These are phyloP conservation scores for Leptinotarsa rubiginosa DNA, from an alignment of 2,888 invertebrate species.

Conservation along the genomic window DNA sequence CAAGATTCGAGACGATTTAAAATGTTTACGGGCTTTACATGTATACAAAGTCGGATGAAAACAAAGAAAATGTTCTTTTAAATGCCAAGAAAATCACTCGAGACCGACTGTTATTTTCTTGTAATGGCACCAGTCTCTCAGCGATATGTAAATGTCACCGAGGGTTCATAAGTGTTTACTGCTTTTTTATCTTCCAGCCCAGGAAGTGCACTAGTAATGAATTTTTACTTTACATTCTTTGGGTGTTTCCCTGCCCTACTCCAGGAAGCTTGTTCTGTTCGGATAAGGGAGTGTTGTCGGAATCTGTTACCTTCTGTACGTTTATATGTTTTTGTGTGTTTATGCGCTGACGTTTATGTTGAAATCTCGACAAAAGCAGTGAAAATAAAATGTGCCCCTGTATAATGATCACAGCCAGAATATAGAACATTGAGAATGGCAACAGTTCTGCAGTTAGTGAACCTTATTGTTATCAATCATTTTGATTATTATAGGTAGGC, in stretches of 20 bases:
- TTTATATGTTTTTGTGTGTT: neutral
- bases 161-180: constrained; percentile 25
- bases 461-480: too few species aligned
- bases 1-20: constrained; percentile 22
- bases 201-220: constrained; percentile 21
- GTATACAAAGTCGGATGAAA: constrained; percentile 35
- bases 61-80: constrained; percentile 42
- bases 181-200: constrained; percentile 26
- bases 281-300: neutral
- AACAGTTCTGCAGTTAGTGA: too few species aligned
- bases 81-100: constrained; percentile 49
- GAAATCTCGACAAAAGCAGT: constrained; percentile 11
- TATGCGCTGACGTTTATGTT: constrained; percentile 7
- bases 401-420: neutral
- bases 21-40: constrained; percentile 24
- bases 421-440: too few species aligned
- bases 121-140: constrained; percentile 32
- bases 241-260: neutral
- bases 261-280: constrained; percentile 20
- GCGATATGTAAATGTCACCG: constrained; percentile 28
- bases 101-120: constrained; percentile 46
- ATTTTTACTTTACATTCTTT: constrained; percentile 7
- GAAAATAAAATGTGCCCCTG: neutral
- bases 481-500: too few species aligned
- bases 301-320: constrained; percentile 1